A percentile compares a stretch with the other conserved stretches of the same genome.
Evolutionary conservation across 2,113 vertebrate species (phyloP).

Genomic region (Tor tambroides): DNA sequence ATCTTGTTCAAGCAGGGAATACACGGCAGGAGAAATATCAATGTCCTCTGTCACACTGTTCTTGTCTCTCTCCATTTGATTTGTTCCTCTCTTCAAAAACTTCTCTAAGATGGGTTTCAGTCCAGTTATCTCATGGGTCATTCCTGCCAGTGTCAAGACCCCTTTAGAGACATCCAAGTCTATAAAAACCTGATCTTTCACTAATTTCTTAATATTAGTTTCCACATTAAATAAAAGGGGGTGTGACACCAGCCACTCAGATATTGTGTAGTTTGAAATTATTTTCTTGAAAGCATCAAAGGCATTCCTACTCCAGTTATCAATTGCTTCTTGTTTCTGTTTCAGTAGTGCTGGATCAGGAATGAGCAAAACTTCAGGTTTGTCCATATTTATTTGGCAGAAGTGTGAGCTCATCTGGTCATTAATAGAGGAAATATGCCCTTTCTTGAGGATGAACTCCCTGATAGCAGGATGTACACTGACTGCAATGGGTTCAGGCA

Average conservation of each 20-base stretch:
- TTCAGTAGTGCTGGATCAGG: slow-evolving; percentile 73
- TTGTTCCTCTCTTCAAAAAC: slow-evolving; percentile 58
- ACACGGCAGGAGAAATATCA: slow-evolving; percentile 62
- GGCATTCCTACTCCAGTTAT: slow-evolving; percentile 72
- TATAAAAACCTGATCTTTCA: slow-evolving; percentile 63
- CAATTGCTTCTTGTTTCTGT: slow-evolving; percentile 66
- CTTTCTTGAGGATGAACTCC: slow-evolving; percentile 74
- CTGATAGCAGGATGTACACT: slow-evolving; percentile 71
- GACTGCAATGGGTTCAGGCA: slow-evolving; percentile 78
- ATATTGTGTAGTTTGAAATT: slow-evolving; percentile 72
- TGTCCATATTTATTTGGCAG: slow-evolving; percentile 73
- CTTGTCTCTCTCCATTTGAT: slow-evolving; percentile 70
- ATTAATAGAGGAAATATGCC: slow-evolving; percentile 68
- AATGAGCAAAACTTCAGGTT: slow-evolving; percentile 68
- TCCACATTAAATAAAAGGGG: slow-evolving; percentile 75
- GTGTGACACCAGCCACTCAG: slow-evolving; percentile 13
- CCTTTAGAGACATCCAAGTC: slow-evolving; percentile 55
- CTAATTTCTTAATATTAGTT: slow-evolving; percentile 55
- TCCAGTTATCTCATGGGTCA: slow-evolving; percentile 66
- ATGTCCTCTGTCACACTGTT: slow-evolving; percentile 69
- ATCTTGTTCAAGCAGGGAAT: slow-evolving; percentile 72
- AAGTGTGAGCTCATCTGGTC: slow-evolving; percentile 73
- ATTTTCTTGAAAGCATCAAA: slow-evolving; percentile 63
- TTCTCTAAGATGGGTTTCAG: slow-evolving; percentile 65
- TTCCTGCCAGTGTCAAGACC: slow-evolving; percentile 75